phyloP scores from a whole-genome alignment of 2,113 vertebrate genomes.

The Ciconia boyciana region DNA sequence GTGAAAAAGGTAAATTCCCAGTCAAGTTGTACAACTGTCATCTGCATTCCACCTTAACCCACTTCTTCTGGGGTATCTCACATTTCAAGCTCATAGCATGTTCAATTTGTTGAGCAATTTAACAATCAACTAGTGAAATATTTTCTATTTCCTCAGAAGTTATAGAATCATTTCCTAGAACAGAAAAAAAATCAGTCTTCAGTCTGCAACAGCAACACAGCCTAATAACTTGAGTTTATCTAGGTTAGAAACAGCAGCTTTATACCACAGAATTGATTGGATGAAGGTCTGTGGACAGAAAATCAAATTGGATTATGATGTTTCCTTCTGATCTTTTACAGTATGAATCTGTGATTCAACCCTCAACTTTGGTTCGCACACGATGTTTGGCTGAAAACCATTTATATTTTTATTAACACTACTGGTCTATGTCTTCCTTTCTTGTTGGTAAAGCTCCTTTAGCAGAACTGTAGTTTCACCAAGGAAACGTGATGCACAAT shows the following conservation, averaged over 20 bases:
- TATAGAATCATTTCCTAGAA: background rate
- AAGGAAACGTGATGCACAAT: background rate
- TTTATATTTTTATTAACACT: conserved; percentile 1
- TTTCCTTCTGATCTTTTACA: conserved; percentile 41
- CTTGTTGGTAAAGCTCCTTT: background rate
- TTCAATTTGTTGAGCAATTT: conserved; percentile 27
- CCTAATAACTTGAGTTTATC: conserved; percentile 31
- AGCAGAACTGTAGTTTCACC: background rate
- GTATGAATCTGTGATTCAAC: conserved; percentile 3
- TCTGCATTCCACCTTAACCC: background rate
- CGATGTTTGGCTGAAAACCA: background rate
- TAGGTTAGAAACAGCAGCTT: conserved; percentile 28
- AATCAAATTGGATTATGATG: conserved; percentile 61
- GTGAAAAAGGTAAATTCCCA: background rate
- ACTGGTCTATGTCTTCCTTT: background rate
- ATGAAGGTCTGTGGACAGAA: conserved; percentile 52
- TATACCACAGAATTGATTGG: conserved; percentile 23
- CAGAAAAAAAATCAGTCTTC: background rate
- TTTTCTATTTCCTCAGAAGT: conserved; percentile 37
- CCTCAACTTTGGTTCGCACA: background rate
- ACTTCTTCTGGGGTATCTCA: background rate
- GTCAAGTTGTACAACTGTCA: background rate
- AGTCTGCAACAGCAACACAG: background rate
- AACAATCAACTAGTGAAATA: conserved; percentile 5
- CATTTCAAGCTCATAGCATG: background rate